Evolutionary conservation across 2,888 invertebrate species (phyloP).

Genomic region (Furcula furcula): DNA sequence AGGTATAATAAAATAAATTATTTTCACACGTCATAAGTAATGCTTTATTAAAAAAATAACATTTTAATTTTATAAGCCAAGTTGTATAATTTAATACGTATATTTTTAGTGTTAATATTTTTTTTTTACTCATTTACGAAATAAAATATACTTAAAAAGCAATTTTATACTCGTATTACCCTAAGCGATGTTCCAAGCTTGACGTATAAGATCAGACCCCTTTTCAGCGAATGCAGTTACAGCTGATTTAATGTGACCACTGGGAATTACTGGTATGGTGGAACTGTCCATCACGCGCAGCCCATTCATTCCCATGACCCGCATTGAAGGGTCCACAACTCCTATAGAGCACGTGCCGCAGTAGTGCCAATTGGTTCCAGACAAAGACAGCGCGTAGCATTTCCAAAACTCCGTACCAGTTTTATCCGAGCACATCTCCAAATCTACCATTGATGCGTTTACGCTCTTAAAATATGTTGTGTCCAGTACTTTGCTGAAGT

Average conservation of each 20-base stretch:
- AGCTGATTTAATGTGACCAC: conserved; percentile 16
- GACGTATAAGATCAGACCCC: conserved; percentile 13
- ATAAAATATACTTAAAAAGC: too few relatives aligned
- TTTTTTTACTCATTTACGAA: too few relatives aligned
- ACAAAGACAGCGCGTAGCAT: conserved; percentile 25
- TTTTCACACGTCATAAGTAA: too few relatives aligned
- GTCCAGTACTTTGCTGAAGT: conserved; percentile 6
- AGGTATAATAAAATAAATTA: too few relatives aligned
- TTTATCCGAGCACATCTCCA: conserved; percentile 5
- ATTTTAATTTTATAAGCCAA: too few relatives aligned
- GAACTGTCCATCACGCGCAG: conserved; percentile 28
- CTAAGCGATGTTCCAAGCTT: neutral
- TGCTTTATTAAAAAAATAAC: too few relatives aligned
- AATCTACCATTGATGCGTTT: conserved; percentile 10
- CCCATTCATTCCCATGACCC: conserved; percentile 13
- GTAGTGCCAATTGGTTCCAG: conserved; percentile 30
- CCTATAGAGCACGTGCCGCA: conserved; percentile 29
- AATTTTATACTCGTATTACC: too few relatives aligned
- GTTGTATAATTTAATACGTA: too few relatives aligned
- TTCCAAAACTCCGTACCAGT: conserved; percentile 18
- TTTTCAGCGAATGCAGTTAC: conserved; percentile 23
- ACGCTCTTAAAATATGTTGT: conserved; percentile 13
- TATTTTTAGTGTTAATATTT: too few relatives aligned
- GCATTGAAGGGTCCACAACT: conserved; percentile 19
- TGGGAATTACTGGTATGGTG: conserved; percentile 12